Evolutionary conservation across 2,888 invertebrate species (phyloP).

Genomic region (Lingula anatina): DNA sequence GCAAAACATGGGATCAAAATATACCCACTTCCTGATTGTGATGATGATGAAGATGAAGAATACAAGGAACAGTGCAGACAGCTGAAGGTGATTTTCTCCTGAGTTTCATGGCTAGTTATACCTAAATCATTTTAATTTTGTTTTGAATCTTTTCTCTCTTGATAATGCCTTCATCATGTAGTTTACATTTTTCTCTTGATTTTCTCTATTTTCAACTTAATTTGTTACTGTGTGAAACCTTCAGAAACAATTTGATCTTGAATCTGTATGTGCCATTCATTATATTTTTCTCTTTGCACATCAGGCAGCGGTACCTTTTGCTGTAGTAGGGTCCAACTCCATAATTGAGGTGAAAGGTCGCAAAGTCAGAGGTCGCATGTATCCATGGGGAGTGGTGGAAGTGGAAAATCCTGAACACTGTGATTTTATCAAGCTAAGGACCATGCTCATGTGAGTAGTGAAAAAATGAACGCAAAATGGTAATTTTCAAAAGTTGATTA

Average conservation of each 20-base stretch:
- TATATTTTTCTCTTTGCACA: conserved; percentile 3
- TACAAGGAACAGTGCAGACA: conserved; percentile 64
- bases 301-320: conserved; percentile 88
- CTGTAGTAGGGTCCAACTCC: conserved; percentile 93
- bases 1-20: conserved; percentile 86
- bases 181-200: too few relatives aligned
- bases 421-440: conserved; percentile 93
- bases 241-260: too few relatives aligned
- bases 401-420: conserved; percentile 98
- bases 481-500: too few relatives aligned
- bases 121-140: too few relatives aligned
- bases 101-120: too few relatives aligned
- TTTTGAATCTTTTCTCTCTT: too few relatives aligned
- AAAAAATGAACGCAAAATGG: not conserved
- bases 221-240: too few relatives aligned
- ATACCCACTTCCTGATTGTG: conserved; percentile 92
- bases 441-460: conserved; percentile 75
- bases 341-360: conserved; percentile 86
- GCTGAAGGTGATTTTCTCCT: conserved; percentile 48
- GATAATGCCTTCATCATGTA: too few relatives aligned
- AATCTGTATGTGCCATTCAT: not conserved
- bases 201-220: too few relatives aligned
- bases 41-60: conserved; percentile 90
- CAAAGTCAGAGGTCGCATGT: conserved; percentile 87
- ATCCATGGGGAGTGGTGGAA: conserved; percentile 98